Conservation (phyloP, 1,140 invertebrate genomes). For the Tribolium madens region DNA sequence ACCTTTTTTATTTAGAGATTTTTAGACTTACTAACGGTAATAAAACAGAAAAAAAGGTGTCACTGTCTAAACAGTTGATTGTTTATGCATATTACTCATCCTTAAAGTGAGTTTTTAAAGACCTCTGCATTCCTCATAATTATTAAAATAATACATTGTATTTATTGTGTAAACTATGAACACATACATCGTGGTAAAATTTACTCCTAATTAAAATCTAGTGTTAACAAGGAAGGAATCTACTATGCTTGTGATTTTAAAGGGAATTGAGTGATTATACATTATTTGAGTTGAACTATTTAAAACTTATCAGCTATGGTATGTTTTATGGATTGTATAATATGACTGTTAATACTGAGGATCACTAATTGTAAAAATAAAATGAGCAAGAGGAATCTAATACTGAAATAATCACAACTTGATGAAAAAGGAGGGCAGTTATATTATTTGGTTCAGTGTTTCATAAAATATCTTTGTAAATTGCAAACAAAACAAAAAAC, state of each 20-base stretch:
- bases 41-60: neutral
- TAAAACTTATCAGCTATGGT: conserved; percentile 6
- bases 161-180: conserved; percentile 21
- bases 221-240: conserved; percentile 19
- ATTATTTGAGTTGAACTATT: neutral
- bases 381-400: conserved; percentile 3
- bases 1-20: neutral
- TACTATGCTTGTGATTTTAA: conserved; percentile 13
- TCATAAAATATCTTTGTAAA: neutral
- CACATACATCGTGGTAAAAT: conserved; percentile 27
- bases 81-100: conserved; percentile 6
- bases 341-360: conserved; percentile 20
- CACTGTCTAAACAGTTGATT: neutral
- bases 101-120: conserved; percentile 2
- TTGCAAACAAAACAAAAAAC: conserved; percentile 1
- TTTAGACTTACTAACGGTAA: neutral
- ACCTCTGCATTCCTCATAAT: conserved; percentile 31
- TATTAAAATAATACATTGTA: conserved; percentile 31
- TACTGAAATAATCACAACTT: conserved; percentile 22
- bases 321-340: neutral
- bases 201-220: neutral
- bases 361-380: conserved; percentile 5
- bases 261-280: neutral
- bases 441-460: conserved; percentile 5
- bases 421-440: conserved; percentile 8